phyloP scores from a whole-genome alignment of 2,797 vertebrate genomes.

The Pipistrellus kuhlii region DNA sequence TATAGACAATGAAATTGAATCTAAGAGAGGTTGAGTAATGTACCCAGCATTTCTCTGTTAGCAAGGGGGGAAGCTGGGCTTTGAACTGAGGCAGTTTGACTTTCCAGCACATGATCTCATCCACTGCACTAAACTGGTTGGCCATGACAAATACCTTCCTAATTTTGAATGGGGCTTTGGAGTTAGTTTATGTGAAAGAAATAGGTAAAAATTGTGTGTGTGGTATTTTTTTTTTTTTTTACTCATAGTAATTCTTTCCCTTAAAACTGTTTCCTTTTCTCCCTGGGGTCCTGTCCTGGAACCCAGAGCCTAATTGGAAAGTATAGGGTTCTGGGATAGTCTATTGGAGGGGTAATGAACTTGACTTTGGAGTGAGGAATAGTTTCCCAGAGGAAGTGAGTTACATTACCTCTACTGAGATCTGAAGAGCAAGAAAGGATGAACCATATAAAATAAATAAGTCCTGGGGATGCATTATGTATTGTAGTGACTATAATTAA shows the following conservation, averaged over 20 bases:
- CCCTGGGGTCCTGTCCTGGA: background rate
- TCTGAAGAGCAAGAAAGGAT: constrained; percentile 2
- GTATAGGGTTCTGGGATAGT: background rate
- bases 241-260: background rate
- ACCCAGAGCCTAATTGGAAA: background rate
- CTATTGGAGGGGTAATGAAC: background rate
- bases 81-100: background rate
- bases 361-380: background rate
- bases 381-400: constrained; percentile 8
- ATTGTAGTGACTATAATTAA: background rate
- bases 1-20: background rate
- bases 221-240: background rate
- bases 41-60: background rate
- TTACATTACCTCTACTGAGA: background rate
- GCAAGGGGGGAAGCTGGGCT: background rate
- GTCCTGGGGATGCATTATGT: background rate
- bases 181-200: constrained; percentile 20
- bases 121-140: background rate
- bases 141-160: background rate
- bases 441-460: background rate
- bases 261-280: background rate
- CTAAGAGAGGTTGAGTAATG: background rate
- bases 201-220: background rate
- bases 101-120: background rate
- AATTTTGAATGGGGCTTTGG: background rate